Evolutionary conservation across 1,140 invertebrate species (phyloP).

Genomic region (Proales similis): DNA sequence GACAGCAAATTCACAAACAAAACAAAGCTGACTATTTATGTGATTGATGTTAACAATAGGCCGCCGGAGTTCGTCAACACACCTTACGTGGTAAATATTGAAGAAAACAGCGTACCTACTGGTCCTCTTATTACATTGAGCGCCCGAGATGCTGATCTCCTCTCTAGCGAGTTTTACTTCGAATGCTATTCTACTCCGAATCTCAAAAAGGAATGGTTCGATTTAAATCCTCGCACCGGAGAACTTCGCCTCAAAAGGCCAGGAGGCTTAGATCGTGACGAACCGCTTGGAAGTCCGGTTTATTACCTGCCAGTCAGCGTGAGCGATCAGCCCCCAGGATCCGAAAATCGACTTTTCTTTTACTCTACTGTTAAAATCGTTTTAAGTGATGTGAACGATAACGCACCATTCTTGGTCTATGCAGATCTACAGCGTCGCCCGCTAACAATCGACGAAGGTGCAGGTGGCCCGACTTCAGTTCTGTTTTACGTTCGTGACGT

Average conservation of each 20-base stretch:
- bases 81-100: neutral
- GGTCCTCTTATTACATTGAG: neutral
- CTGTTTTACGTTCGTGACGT: conserved; percentile 8
- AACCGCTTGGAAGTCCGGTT: neutral
- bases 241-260: neutral
- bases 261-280: neutral
- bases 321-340: neutral
- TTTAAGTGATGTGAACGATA: conserved; percentile 16
- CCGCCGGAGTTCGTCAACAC: conserved; percentile 17
- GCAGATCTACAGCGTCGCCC: neutral
- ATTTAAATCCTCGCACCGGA: conserved; percentile 14
- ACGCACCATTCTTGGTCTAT: conserved; percentile 7
- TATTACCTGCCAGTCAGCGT: conserved; percentile 13
- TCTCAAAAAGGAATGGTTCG: conserved; percentile 24
- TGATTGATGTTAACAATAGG: conserved; percentile 4
- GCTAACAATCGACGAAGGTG: conserved; percentile 20
- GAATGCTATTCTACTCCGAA: conserved; percentile 12
- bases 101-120: conserved; percentile 1
- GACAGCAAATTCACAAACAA: conserved; percentile 18
- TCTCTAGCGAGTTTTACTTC: neutral
- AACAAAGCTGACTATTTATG: neutral
- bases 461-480: too few species aligned
- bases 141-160: conserved; percentile 3
- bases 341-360: neutral
- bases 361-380: conserved; percentile 1